These are phyloP conservation scores for Apeltes quadracus DNA, from an alignment of 2,113 vertebrate species.

Conservation along the genomic window DNA sequence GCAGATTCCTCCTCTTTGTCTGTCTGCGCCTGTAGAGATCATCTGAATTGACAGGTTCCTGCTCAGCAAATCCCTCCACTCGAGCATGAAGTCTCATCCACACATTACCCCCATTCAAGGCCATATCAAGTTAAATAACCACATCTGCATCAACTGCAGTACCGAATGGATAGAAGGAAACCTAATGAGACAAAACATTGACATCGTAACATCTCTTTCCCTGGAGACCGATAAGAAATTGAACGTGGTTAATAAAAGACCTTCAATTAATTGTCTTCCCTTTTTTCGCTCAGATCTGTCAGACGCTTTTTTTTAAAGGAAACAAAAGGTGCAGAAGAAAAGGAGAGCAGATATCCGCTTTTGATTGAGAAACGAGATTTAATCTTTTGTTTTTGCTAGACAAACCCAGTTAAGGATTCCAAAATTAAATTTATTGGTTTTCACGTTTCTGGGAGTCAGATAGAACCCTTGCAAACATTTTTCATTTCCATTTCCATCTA, in stretches of 20 bases:
- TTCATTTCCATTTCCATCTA: too few species aligned
- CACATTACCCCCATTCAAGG: conserved; percentile 60
- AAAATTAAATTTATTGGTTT: not conserved
- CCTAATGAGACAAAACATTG: conserved; percentile 59
- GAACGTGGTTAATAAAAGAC: conserved; percentile 64
- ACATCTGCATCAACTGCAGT: conserved; percentile 46
- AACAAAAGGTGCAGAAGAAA: conserved; percentile 24
- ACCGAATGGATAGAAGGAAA: conserved; percentile 35
- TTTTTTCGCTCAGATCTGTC: conserved; percentile 37
- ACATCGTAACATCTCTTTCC: conserved; percentile 54
- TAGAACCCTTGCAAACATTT: not conserved
- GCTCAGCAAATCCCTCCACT: conserved; percentile 61
- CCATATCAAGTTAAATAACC: conserved; percentile 62
- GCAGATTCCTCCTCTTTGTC: conserved; percentile 29
- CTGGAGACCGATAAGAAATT: conserved; percentile 63
- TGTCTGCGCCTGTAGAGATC: conserved; percentile 39
- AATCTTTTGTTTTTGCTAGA: conserved; percentile 8
- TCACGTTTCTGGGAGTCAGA: not conserved
- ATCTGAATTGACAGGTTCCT: conserved; percentile 67
- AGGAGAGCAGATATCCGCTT: not conserved
- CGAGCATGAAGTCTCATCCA: conserved; percentile 59
- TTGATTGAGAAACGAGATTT: conserved; percentile 28
- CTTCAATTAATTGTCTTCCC: conserved; percentile 61
- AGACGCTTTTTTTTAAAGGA: conserved; percentile 41
- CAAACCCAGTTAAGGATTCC: not conserved